Evolutionary conservation across 2,113 vertebrate genomes (phyloP).

Genomic region (Labrus mixtus): DNA sequence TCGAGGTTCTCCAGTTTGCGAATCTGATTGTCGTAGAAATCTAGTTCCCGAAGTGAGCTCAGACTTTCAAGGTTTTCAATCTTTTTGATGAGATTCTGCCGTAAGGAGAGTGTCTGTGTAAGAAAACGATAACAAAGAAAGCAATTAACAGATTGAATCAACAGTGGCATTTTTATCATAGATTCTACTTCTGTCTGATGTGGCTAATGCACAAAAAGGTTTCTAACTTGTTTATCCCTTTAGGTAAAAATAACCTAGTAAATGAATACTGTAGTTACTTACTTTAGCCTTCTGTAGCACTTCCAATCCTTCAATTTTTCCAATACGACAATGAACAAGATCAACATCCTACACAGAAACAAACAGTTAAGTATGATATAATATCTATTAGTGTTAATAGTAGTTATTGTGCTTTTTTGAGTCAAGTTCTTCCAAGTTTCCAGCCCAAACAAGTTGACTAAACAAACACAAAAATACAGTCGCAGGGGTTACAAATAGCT

Average conservation of each 20-base stretch:
- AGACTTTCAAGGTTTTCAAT: conserved; percentile 95
- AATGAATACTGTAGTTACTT: conserved; percentile 43
- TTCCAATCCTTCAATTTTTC: conserved; percentile 96
- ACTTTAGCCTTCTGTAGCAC: conserved; percentile 97
- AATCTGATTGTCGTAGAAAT: conserved; percentile 98
- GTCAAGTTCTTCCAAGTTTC: neutral
- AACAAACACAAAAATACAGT: neutral
- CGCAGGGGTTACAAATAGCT: neutral
- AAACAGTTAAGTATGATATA: neutral
- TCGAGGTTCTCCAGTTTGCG: conserved; percentile 94
- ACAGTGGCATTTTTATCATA: neutral
- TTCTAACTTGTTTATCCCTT: neutral
- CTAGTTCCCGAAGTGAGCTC: conserved; percentile 89
- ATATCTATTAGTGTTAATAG: neutral
- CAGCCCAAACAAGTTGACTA: neutral
- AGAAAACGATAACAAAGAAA: conserved; percentile 23
- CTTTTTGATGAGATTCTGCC: conserved; percentile 95
- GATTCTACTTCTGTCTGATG: too few species aligned
- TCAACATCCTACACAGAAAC: conserved; percentile 91
- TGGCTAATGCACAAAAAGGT: neutral
- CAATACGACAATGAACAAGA: conserved; percentile 96
- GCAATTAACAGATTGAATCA: neutral
- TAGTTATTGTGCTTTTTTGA: neutral
- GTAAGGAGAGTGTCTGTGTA: conserved; percentile 91
- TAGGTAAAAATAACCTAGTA: neutral